Evolutionary conservation across 2,888 invertebrate genomes (phyloP).

Genomic region (Drosophila tanythrix): DNA sequence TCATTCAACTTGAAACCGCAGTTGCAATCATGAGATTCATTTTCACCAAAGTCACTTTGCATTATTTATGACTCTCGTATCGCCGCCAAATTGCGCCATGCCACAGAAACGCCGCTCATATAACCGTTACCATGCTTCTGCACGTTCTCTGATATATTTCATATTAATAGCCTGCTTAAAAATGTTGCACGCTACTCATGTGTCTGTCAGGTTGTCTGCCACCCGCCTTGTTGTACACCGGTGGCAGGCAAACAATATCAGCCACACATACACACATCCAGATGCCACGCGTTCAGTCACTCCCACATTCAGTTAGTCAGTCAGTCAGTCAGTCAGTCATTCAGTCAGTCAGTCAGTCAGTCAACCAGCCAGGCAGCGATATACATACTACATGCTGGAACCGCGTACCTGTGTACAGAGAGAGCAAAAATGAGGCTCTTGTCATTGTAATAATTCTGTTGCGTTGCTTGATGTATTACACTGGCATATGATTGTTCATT

Average conservation of each 20-base stretch:
- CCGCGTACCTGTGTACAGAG: constrained; percentile 21
- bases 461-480: constrained; percentile 75
- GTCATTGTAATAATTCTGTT: constrained; percentile 48
- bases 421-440: constrained; percentile 40
- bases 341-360: constrained; percentile 23
- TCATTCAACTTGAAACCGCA: constrained; percentile 37
- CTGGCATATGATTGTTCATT: constrained; percentile 77
- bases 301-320: constrained; percentile 26
- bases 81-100: constrained; percentile 39
- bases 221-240: constrained; percentile 28
- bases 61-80: constrained; percentile 62
- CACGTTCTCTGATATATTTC: constrained; percentile 55
- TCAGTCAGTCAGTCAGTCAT: constrained; percentile 29
- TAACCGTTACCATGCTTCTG: constrained; percentile 3
- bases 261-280: constrained; percentile 38
- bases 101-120: constrained; percentile 27
- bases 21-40: constrained; percentile 62
- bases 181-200: constrained; percentile 51
- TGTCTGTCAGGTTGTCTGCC: constrained; percentile 44
- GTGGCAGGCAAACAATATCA: constrained; percentile 48
- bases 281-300: constrained; percentile 43
- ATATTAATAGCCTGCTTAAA: constrained; percentile 76
- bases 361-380: constrained; percentile 15
- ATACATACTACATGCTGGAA: constrained; percentile 4
- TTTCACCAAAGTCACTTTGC: constrained; percentile 53